Percentiles rank a stretch among this genome's conserved stretches.
Conservation (phyloP, 1,140 invertebrate genomes). For the Drosophila biarmipes region DNA sequence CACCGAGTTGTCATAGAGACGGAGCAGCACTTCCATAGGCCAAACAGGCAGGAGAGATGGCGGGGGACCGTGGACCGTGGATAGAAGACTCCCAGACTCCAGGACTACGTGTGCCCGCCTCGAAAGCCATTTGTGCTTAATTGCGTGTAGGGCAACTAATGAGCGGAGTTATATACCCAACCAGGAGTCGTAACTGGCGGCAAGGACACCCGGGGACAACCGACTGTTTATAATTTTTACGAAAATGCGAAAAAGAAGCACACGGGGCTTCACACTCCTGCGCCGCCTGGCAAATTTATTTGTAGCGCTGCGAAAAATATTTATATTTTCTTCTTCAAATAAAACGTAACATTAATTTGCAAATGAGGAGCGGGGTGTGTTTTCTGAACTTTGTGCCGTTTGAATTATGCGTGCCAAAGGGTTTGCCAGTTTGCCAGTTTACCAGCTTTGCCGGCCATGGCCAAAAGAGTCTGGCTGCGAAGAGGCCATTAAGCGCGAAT, state of each 20-base stretch:
- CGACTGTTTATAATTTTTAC: conserved; percentile 73
- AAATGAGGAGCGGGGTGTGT: conserved; percentile 18
- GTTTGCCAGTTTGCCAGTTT: conserved; percentile 44
- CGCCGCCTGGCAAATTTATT: conserved; percentile 56
- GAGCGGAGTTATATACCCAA: conserved; percentile 77
- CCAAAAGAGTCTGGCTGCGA: conserved; percentile 5
- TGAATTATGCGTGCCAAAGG: conserved; percentile 81
- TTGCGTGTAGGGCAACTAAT: conserved; percentile 83
- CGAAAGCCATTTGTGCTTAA: conserved; percentile 82
- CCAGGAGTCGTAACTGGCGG: conserved; percentile 48
- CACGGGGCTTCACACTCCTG: conserved; percentile 17
- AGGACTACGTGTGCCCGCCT: conserved; percentile 64
- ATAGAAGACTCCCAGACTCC: neutral
- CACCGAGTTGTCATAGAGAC: conserved; percentile 71
- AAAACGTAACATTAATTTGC: conserved; percentile 79
- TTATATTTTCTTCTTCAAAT: conserved; percentile 61
- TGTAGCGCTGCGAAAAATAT: conserved; percentile 59
- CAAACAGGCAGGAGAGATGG: neutral
- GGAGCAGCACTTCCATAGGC: conserved; percentile 62
- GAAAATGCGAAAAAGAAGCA: conserved; percentile 21
- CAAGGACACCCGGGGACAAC: conserved; percentile 43
- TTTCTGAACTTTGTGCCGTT: conserved; percentile 62
- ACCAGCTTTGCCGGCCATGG: conserved; percentile 13
- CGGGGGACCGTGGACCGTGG: too few relatives aligned
- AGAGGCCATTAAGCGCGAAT: conserved; percentile 66